These are phyloP conservation scores for Chloroclysta siterata DNA, from an alignment of 2,888 invertebrate species.

Conservation along the genomic window DNA sequence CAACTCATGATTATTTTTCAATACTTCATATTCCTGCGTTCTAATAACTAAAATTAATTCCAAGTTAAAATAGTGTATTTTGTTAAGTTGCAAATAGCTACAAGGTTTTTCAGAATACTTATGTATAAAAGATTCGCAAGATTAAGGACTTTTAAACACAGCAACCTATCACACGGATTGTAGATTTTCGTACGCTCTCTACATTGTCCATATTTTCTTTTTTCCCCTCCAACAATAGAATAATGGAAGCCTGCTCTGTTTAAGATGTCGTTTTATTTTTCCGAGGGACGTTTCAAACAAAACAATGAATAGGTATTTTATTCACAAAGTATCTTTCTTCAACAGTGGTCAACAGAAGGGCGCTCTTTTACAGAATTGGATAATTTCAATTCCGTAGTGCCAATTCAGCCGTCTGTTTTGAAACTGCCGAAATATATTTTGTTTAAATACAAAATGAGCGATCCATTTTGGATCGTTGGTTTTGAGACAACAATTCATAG, in stretches of 20 bases:
- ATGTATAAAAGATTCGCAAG: neutral
- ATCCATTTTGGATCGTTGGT: conserved; percentile 19
- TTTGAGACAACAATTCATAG: conserved; percentile 14
- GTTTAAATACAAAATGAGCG: conserved; percentile 30
- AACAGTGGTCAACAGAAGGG: conserved; percentile 50
- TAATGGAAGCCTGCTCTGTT: conserved; percentile 45
- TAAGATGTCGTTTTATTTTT: conserved; percentile 45
- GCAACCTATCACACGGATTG: conserved; percentile 19
- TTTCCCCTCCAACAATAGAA: conserved; percentile 34
- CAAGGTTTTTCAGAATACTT: neutral
- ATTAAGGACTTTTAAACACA: conserved; percentile 9
- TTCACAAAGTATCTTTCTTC: conserved; percentile 46
- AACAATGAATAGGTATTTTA: conserved; percentile 49
- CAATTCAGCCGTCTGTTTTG: conserved; percentile 46
- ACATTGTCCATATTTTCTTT: conserved; percentile 30
- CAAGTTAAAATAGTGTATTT: neutral
- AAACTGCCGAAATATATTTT: conserved; percentile 41
- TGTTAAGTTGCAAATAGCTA: neutral
- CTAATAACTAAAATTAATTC: no score
- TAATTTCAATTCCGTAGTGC: conserved; percentile 49
- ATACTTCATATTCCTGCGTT: no score
- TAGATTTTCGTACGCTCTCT: conserved; percentile 22
- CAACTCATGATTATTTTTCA: no score
- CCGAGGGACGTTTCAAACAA: conserved; percentile 41
- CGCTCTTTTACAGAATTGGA: conserved; percentile 47